A percentile compares a stretch with the other conserved stretches of the same genome.
These are phyloP conservation scores for Drosophila sordidula DNA, from an alignment of 2,888 invertebrate species.

Conservation along the genomic window DNA sequence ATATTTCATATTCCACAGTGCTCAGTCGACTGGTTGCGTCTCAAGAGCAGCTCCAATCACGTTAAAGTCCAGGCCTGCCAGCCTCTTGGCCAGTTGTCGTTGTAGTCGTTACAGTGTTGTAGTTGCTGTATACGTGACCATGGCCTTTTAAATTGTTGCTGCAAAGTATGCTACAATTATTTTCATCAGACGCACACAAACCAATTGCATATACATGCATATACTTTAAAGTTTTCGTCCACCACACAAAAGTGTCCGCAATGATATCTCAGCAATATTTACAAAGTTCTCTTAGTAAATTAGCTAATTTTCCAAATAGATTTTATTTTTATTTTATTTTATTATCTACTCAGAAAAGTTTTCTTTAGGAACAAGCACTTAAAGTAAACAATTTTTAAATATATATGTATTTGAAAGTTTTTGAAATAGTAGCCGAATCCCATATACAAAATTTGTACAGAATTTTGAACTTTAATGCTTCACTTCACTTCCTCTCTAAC, in stretches of 20 bases:
- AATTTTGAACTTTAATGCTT: too few relatives aligned
- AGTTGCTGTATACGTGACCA: conserved; percentile 56
- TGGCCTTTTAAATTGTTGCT: conserved; percentile 66
- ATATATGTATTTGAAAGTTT: too few relatives aligned
- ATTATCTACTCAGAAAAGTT: too few relatives aligned
- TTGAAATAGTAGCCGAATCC: too few relatives aligned
- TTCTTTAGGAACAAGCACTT: too few relatives aligned
- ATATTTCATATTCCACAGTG: conserved; percentile 69
- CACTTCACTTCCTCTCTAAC: too few relatives aligned
- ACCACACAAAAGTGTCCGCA: conserved; percentile 48
- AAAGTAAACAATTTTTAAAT: too few relatives aligned
- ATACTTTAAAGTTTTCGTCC: conserved; percentile 17
- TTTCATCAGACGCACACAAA: conserved; percentile 63
- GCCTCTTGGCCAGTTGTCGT: conserved; percentile 28
- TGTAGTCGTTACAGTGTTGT: background rate
- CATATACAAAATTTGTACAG: too few relatives aligned
- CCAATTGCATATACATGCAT: conserved; percentile 25
- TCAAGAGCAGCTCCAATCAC: conserved; percentile 61
- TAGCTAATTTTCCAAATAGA: too few relatives aligned
- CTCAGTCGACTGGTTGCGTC: conserved; percentile 56
- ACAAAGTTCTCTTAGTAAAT: too few relatives aligned
- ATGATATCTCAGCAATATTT: background rate
- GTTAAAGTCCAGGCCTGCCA: conserved; percentile 29
- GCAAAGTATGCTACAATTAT: conserved; percentile 78
- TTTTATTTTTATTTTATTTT: too few relatives aligned